phyloP scores from a whole-genome alignment of 2,888 invertebrate genomes.

The Drosophila diplacantha region DNA sequence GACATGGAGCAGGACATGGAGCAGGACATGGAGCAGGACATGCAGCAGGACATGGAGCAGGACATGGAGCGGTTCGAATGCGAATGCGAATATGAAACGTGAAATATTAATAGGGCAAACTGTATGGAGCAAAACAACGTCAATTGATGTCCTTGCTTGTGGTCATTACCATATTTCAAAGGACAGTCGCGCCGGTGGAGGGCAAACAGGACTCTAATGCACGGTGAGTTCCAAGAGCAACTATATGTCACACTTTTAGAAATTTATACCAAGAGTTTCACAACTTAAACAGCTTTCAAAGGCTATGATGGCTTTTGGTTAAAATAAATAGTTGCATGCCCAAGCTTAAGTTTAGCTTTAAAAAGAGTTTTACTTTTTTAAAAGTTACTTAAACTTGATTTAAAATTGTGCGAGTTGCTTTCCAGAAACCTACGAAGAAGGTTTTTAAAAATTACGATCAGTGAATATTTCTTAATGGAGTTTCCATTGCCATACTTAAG shows the following conservation, averaged over 20 bases:
- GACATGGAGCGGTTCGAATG: background rate
- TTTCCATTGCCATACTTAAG: background rate
- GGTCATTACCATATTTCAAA: conserved; percentile 46
- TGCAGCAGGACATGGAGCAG: background rate
- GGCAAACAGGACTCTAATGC: background rate
- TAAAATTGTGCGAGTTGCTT: background rate
- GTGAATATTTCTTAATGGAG: background rate
- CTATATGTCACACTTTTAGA: background rate
- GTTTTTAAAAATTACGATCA: background rate
- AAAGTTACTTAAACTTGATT: background rate
- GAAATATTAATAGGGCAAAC: conserved; percentile 46
- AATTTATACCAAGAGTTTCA: too few relatives aligned
- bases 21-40: background rate
- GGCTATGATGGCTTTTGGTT: background rate
- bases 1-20: background rate
- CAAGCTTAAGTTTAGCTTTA: background rate
- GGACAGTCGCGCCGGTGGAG: conserved; percentile 1
- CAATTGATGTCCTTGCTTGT: conserved; percentile 49
- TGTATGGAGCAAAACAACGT: conserved; percentile 29
- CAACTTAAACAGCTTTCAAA: background rate
- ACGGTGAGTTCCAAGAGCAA: background rate
- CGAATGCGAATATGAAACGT: conserved; percentile 41
- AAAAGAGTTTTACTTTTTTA: background rate
- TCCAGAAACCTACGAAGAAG: background rate
- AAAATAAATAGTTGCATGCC: background rate